Evolutionary conservation across 2,797 vertebrate species (phyloP), one percentile per base, ranked within the genome.

Genomic region (Hirundo rustica): DNA sequence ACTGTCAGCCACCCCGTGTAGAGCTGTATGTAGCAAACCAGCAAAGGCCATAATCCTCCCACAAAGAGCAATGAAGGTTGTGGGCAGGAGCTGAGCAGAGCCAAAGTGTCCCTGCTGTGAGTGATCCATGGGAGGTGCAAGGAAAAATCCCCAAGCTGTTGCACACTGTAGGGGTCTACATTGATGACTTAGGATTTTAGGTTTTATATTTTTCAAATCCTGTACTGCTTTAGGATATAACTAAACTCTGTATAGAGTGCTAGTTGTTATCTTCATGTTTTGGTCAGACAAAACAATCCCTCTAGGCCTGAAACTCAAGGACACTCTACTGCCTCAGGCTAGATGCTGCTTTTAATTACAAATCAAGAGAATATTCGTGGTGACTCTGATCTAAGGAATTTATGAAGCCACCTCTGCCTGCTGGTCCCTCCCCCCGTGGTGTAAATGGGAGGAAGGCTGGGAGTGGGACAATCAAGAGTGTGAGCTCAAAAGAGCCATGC

Each of bases 381-480:
- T 47, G 16, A 48, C 54, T 70, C 26, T 73, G 40, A 68, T 50
- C 34, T 78, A 47, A 3, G 7, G 65, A 74, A 68, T 85, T 78
- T 61, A 58, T 21, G 20, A 27, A 91, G 47, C 40, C 51, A 85
- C 75, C 26, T 65, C 61, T 77, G 77, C 34, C 36, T 85, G 44
- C 44, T 91, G 40, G 17, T 85, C 65, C 75, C 47, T 88, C 72
- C 62, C 27, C 27, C 29, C 58, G 60, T 45, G 23, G 21, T 51
- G 9, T 68, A 83, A 74, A 58, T 80, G 47, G 72, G 87, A 93
- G 72, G 72, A 85, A 85, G 54, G 58, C 50, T 58, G 58, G 55
- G 45, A 93, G 44, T 6, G 5, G 36, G 55, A 70, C 73, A 79
- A 89, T 78, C 47, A 79, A 79, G 58, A 0, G 2, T 21, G 38